Base-by-base conservation (phyloP, 2,797 vertebrate species). In the Neosalanx taihuensis region DNA sequence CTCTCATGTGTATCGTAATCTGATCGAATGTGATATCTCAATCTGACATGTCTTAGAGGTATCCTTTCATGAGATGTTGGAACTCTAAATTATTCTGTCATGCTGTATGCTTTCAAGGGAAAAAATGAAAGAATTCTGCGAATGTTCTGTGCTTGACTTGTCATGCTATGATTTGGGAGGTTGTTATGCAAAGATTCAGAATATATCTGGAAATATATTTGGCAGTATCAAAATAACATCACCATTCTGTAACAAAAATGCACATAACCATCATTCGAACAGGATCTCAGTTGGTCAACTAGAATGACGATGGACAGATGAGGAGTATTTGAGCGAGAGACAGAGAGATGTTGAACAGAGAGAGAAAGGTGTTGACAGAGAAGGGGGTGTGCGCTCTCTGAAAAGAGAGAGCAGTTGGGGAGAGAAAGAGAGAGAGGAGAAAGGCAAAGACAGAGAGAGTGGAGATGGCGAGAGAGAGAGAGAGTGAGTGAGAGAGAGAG, bases 241-340 rank as follows among this genome's bases (percentile, higher is more conserved):
- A n/a, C 51, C 6, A n/a, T 17, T n/a, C 59, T 26, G 23, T 31
- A 13, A 7, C 12, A 59, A 74, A 77, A 79, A 81, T 82, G 79
- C 23, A 81, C 70, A 83, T 79, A 69, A 81, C 77, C 17, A 5
- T 74, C 71, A 68, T 71, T 73, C 61, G 76, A 85, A 79, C 79
- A 83, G 75, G 85, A 81, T 81, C 67, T 74, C 72, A 64, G 76
- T 86, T 84, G 83, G 82, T 84, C 83, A 82, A 86, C 78, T 29
- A 12, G 59, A 29, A 29, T 75, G 76, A 76, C 63, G 71, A 35
- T 15, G 37, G 67, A 29, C 9, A 35, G 30, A 20, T n/a, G 13
- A 63, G 30, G 18, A 4, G 31, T 17, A 12, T 46, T 46, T 46
- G 83, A 86, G 88, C 81, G 88, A 88, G 88, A 89, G 87, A 90